phyloP scores from a whole-genome alignment of 1,140 invertebrate species.

The Drosophila melanogaster region Release_6_plus_ISO1_MT NT_033779.5:240001-240500 shows the following conservation, averaged over 20 bases:
- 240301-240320: slow-evolving; percentile 38
- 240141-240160: slow-evolving; percentile 66
- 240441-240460: slow-evolving; percentile 49
- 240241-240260: slow-evolving; percentile 83
- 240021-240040: slow-evolving; percentile 50
- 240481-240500: slow-evolving; percentile 58
- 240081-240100: slow-evolving; percentile 38
- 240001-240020: slow-evolving; percentile 66
- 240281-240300: slow-evolving; percentile 77
- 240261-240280: slow-evolving; percentile 73
- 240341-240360: slow-evolving; percentile 47
- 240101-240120: slow-evolving; percentile 66
- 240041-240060: slow-evolving; percentile 30
- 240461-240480: slow-evolving; percentile 47
- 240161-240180: slow-evolving; percentile 50
- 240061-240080: slow-evolving; percentile 43
- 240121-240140: slow-evolving; percentile 68
- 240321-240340: slow-evolving; percentile 39
- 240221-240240: slow-evolving; percentile 80
- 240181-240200: slow-evolving; percentile 15
- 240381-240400: slow-evolving; percentile 85
- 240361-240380: slow-evolving; percentile 80
- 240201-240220: slow-evolving; percentile 20
- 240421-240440: slow-evolving; percentile 54
- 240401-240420: slow-evolving; percentile 64